These are phyloP conservation scores for Mesochorus sp. DNA, from an alignment of 2,888 invertebrate species.

Conservation along the genomic window DNA sequence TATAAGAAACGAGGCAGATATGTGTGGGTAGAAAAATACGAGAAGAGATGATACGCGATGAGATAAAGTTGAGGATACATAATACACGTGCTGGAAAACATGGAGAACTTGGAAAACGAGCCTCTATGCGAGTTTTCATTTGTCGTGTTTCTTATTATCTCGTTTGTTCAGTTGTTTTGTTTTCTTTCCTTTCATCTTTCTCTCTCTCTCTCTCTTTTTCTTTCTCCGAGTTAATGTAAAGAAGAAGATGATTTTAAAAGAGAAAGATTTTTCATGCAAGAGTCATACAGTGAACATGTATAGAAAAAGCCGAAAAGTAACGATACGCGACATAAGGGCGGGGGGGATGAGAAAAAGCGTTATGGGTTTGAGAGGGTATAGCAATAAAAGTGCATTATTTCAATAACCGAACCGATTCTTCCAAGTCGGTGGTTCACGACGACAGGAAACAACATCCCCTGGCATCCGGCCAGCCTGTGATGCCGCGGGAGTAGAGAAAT, in stretches of 20 bases:
- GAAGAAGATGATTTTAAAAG: not conserved
- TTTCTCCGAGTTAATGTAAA: too few species aligned
- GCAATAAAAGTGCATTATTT: constrained; percentile 80
- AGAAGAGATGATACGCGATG: constrained; percentile 47
- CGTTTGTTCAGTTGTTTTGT: constrained; percentile 20
- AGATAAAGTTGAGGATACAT: constrained; percentile 66
- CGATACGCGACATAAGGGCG: not conserved
- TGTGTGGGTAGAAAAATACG: constrained; percentile 45
- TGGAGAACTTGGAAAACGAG: constrained; percentile 28
- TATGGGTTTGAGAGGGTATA: constrained; percentile 57
- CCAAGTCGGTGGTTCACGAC: constrained; percentile 76
- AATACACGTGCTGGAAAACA: constrained; percentile 60
- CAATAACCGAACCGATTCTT: constrained; percentile 80
- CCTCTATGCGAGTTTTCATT: constrained; percentile 13
- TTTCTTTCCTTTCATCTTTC: too few species aligned
- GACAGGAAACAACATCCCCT: constrained; percentile 80
- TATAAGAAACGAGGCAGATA: constrained; percentile 25
- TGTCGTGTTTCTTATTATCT: constrained; percentile 10
- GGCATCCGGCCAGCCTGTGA: constrained; percentile 74
- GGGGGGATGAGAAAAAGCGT: constrained; percentile 17
- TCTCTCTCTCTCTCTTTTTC: too few species aligned
- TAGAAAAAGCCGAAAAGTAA: constrained; percentile 13
- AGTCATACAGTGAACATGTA: not conserved
- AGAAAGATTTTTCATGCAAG: constrained; percentile 17
- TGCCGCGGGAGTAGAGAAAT: constrained; percentile 53